Base-by-base conservation (phyloP, 2,888 invertebrate species). In the Imbricaverruca yamaguchii region DNA sequence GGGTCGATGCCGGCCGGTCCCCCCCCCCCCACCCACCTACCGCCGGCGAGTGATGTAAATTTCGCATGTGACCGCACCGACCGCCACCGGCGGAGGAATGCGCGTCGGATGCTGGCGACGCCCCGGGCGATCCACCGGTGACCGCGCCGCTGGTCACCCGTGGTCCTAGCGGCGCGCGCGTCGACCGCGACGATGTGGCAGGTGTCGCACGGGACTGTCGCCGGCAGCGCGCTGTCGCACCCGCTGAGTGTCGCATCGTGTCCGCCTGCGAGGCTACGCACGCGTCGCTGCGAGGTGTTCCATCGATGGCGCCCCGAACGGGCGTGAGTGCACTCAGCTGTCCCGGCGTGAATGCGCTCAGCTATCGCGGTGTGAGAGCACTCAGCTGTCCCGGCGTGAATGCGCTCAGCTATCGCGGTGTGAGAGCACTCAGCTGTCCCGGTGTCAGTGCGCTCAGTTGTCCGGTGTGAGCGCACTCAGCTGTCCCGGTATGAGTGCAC, bases 41-140 rank as follows among this genome's bases (percentile, higher is more conserved):
- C 61, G 39, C 39, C 61, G 61, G 8, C 18, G 61, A 15, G 61
- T 61, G 15, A 61, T 61, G 61, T 9, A 15, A 61, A 61, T 61
- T 61, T 61, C 61, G 61, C 61, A 61, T 61, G 61, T 61, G 61
- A 61, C 61, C 61, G 7, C 1, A 18, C 61, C 61, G 61, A 15
- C 18, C 61, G 61, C 18, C 61, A 15, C 12, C 18, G 15, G 3
- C 61, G 18, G 15, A 8, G 61, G 61, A 61, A 61, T 78, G 55
- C 57, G 25, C 23, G 23, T 18, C 78, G n/a, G 78, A 23, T 78
- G 78, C 25, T 78, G 23, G 81, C 25, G 57, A 61, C 77, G 53
- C 12, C 18, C 39, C 4, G 39, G 39, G 56, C 77, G 23, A 69
- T 57, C 56, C 18, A 25, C 25, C 61, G 13, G 4, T 8, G 53